A percentile compares a stretch with the other conserved stretches of the same genome.
Conservation (phyloP, 2,797 vertebrate species). For the Halcyon leucocephala region DNA sequence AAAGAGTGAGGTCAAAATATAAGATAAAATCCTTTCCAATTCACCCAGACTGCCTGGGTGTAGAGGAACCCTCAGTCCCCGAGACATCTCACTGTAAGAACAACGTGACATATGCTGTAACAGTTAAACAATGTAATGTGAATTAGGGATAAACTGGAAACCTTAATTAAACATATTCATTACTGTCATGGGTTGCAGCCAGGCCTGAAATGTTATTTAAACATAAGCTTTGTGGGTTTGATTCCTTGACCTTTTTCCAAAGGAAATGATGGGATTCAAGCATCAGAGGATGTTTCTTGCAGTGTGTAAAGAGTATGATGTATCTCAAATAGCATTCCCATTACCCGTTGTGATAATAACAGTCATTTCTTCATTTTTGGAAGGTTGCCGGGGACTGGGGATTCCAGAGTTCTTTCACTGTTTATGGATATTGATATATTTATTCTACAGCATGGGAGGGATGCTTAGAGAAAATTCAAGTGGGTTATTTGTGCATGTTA, state of each 20-base stretch:
- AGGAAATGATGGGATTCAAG: constrained; percentile 32
- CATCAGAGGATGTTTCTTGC: constrained; percentile 43
- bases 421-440: not conserved
- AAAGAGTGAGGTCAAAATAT: not conserved
- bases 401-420: not conserved
- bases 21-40: not conserved
- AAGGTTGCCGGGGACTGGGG: not conserved
- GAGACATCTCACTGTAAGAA: not conserved
- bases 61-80: not conserved
- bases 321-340: constrained; percentile 39
- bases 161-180: constrained; percentile 33
- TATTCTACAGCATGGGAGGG: not conserved
- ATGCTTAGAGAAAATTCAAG: not conserved
- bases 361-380: not conserved
- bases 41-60: not conserved
- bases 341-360: constrained; percentile 19
- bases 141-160: constrained; percentile 34
- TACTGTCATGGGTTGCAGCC: not conserved
- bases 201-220: constrained; percentile 32
- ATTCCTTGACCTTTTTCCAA: constrained; percentile 34
- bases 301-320: constrained; percentile 45
- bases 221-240: constrained; percentile 46
- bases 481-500: not conserved
- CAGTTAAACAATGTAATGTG: not conserved
- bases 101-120: not conserved